Evolutionary conservation across 2,113 vertebrate genomes (phyloP).

Genomic region (Lucifuga dentata): DNA sequence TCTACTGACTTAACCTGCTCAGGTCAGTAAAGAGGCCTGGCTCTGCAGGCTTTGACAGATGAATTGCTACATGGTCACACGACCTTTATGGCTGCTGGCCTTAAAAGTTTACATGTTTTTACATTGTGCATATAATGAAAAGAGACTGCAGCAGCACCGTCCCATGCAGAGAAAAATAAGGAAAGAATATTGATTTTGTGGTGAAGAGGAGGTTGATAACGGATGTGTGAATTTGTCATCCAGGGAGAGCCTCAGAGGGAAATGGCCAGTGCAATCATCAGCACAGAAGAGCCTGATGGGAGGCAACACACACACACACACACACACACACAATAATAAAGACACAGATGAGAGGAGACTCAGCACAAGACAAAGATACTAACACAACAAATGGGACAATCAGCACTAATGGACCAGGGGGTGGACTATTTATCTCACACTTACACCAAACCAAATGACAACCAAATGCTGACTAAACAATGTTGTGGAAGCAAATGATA

Average conservation of each 20-base stretch:
- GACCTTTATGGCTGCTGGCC: neutral
- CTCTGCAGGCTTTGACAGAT: neutral
- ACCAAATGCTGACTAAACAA: slow-evolving; percentile 37
- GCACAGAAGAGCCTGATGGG: slow-evolving; percentile 58
- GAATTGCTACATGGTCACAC: neutral
- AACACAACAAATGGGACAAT: slow-evolving; percentile 34
- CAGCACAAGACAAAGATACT: slow-evolving; percentile 27
- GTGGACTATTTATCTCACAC: slow-evolving; percentile 41
- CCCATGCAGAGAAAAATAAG: slow-evolving; percentile 50
- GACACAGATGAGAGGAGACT: slow-evolving; percentile 33
- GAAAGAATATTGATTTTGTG: slow-evolving; percentile 73
- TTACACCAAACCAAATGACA: slow-evolving; percentile 8
- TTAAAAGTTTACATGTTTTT: slow-evolving; percentile 4
- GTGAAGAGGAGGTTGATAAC: slow-evolving; percentile 66
- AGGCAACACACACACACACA: slow-evolving; percentile 29
- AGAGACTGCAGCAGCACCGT: slow-evolving; percentile 29
- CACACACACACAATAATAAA: slow-evolving; percentile 47
- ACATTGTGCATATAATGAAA: slow-evolving; percentile 8
- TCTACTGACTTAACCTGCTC: neutral
- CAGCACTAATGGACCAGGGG: slow-evolving; percentile 29
- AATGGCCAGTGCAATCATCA: slow-evolving; percentile 66
- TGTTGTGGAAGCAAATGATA: slow-evolving; percentile 10
- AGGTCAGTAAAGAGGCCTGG: neutral
- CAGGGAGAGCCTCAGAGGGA: slow-evolving; percentile 60
- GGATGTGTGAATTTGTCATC: slow-evolving; percentile 75